phyloP scores from a whole-genome alignment of 2,888 invertebrate genomes.

The Agrilus cyanescens region DNA sequence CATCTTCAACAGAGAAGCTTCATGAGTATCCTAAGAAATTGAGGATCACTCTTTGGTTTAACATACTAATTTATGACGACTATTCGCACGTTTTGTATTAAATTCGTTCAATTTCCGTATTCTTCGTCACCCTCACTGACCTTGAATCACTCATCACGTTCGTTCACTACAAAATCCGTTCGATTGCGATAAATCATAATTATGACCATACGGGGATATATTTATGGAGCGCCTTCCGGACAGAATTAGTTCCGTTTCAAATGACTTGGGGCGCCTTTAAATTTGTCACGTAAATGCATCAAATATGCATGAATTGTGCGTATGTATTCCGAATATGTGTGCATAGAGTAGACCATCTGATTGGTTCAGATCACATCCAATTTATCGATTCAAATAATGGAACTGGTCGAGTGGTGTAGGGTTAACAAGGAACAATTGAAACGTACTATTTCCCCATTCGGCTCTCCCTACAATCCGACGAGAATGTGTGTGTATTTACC shows the following conservation, averaged over 20 bases:
- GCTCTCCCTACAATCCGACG: conserved; percentile 13
- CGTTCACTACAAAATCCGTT: too few species aligned
- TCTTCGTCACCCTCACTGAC: too few species aligned
- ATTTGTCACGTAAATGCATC: conserved; percentile 37
- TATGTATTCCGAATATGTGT: conserved; percentile 30
- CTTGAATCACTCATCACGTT: too few species aligned
- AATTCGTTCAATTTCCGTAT: too few species aligned
- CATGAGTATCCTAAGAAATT: too few species aligned
- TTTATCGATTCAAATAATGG: conserved; percentile 8
- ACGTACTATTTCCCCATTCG: conserved; percentile 22
- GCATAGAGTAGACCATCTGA: conserved; percentile 21
- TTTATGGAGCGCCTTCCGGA: too few species aligned
- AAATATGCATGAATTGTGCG: conserved; percentile 36
- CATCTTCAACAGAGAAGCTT: too few species aligned
- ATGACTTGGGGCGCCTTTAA: conserved; percentile 25
- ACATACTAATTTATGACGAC: too few species aligned
- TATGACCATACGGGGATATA: too few species aligned
- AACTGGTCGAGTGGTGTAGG: conserved; percentile 29
- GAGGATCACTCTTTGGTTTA: too few species aligned
- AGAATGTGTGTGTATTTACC: conserved; percentile 29
- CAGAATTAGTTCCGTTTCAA: conserved; percentile 12
- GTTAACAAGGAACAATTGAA: conserved; percentile 38
- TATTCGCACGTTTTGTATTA: too few species aligned
- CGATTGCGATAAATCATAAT: too few species aligned
- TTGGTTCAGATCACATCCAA: conserved; percentile 8